A percentile compares a stretch with the other conserved stretches of the same genome.
These are phyloP conservation scores for Harpagoxenus sublaevis DNA, from an alignment of 2,888 invertebrate species.

Conservation along the genomic window DNA sequence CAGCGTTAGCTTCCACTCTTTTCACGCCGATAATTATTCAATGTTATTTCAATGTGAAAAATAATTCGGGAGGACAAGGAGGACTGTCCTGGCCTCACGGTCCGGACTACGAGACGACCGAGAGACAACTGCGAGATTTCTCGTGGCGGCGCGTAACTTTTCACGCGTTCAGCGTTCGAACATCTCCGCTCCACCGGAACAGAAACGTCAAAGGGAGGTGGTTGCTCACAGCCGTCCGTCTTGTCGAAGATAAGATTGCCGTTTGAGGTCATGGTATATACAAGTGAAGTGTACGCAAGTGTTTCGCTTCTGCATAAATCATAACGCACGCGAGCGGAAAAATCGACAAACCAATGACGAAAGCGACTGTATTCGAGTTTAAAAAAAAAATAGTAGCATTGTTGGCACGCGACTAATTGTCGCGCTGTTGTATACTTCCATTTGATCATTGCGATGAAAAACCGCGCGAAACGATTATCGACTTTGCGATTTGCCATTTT, in stretches of 20 bases:
- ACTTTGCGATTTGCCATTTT: neutral
- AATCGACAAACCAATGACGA: neutral
- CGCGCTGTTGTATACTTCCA: neutral
- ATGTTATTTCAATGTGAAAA: neutral
- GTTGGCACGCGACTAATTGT: neutral
- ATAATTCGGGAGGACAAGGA: neutral
- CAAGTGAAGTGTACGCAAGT: neutral
- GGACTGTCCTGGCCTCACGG: neutral
- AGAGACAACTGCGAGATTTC: constrained; percentile 45
- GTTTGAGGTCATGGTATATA: constrained; percentile 22
- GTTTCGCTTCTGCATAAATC: neutral
- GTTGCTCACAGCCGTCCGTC: neutral
- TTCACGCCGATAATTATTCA: neutral
- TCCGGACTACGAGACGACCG: constrained; percentile 27
- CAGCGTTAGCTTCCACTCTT: neutral
- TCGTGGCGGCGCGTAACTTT: constrained; percentile 35
- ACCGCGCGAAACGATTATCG: neutral
- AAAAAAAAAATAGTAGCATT: neutral
- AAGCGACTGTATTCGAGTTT: neutral
- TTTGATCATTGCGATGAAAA: neutral
- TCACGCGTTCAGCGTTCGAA: constrained; percentile 13
- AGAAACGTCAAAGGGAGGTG: constrained; percentile 27
- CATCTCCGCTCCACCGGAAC: constrained; percentile 43
- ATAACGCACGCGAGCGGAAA: neutral
- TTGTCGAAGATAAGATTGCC: constrained; percentile 12